Evolutionary conservation across 2,797 vertebrate genomes (phyloP).

Genomic region (Dryobates pubescens): DNA sequence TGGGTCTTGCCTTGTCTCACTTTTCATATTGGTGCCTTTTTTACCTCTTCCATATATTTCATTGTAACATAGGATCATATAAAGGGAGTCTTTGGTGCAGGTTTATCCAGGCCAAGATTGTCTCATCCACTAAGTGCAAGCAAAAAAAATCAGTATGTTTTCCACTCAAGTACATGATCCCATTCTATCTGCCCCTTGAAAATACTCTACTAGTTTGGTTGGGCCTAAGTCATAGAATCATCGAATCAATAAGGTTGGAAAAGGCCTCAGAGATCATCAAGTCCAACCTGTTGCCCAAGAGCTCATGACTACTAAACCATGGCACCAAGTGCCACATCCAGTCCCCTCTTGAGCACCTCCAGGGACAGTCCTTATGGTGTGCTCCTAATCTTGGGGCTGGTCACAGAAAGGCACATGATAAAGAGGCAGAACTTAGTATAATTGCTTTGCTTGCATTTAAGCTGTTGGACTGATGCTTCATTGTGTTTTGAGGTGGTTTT

Average conservation of each 20-base stretch:
- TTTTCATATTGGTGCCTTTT: neutral
- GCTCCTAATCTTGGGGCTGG: neutral
- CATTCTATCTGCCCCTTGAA: neutral
- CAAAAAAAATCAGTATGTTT: neutral
- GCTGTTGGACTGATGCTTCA: neutral
- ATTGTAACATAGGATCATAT: neutral
- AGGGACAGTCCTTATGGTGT: neutral
- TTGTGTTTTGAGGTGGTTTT: neutral
- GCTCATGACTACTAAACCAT: too few relatives aligned
- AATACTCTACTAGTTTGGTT: neutral
- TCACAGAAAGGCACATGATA: neutral
- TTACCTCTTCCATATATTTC: neutral
- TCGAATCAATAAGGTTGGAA: too few relatives aligned
- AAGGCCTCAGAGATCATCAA: too few relatives aligned
- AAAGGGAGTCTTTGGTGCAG: neutral
- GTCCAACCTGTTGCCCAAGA: too few relatives aligned
- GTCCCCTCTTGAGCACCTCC: too few relatives aligned
- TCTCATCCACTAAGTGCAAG: neutral
- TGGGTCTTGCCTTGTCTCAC: neutral
- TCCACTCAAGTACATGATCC: rapidly evolving
- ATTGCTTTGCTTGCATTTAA: neutral
- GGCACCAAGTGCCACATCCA: too few relatives aligned
- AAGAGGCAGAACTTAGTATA: neutral
- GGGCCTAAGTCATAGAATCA: neutral
- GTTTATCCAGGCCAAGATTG: neutral